These are phyloP conservation scores for Phyto melanocephala DNA, from an alignment of 2,888 invertebrate genomes.

Conservation along the genomic window DNA sequence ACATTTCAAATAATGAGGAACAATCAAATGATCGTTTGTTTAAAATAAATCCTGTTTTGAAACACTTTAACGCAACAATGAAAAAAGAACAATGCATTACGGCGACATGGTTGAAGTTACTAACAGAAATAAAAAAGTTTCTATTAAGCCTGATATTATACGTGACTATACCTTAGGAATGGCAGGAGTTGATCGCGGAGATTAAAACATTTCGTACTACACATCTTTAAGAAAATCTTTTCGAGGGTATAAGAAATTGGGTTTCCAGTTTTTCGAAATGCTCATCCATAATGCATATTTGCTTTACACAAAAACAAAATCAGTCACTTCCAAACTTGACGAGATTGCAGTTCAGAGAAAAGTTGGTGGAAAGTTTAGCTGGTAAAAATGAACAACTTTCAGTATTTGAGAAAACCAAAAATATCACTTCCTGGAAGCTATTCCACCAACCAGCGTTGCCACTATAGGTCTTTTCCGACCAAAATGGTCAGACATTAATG, in stretches of 20 bases:
- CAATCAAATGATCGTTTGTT: conserved; percentile 8
- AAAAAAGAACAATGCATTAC: not conserved
- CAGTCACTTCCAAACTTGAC: conserved; percentile 1
- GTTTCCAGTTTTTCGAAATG: conserved; percentile 3
- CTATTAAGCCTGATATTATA: not conserved
- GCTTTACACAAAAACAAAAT: conserved; percentile 7
- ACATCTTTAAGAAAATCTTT: not conserved
- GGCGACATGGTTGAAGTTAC: conserved; percentile 3
- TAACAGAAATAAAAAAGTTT: conserved; percentile 3
- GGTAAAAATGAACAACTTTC: not conserved
- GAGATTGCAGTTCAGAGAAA: not conserved
- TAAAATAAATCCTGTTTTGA: conserved; percentile 1
- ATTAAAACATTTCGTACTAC: not conserved
- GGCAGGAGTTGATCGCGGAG: not conserved
- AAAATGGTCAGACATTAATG: too few relatives aligned
- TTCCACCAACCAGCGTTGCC: not conserved
- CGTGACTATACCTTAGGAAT: conserved; percentile 4
- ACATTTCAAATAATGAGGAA: conserved; percentile 2
- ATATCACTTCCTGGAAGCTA: not conserved
- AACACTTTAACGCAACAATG: conserved; percentile 13
- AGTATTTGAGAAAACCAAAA: not conserved
- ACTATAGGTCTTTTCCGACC: not conserved
- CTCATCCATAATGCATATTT: conserved; percentile 6
- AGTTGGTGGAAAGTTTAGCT: not conserved
- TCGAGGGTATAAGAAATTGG: conserved; percentile 7